Evolutionary conservation across 2,797 vertebrate genomes (phyloP), one percentile per base, ranked within the genome.

Genomic region (Bradypus variegatus): DNA sequence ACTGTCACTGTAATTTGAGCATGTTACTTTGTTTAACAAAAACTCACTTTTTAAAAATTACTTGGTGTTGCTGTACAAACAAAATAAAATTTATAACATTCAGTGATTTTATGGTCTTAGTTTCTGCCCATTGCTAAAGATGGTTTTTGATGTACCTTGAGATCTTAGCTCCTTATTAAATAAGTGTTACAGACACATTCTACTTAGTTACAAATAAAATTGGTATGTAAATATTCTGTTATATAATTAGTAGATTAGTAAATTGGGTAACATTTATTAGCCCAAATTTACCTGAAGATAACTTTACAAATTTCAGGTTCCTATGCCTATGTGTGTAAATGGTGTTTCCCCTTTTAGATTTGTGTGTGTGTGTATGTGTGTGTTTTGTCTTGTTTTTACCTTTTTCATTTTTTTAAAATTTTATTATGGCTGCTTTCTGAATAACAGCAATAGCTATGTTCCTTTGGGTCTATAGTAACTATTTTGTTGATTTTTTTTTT

Each of bases 101-200:
- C 45, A 38, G 25, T 92, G 73, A 91, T 48, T 89, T 45, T 91
- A 25, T 91, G 53, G 78, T 88, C 73, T 93, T 95, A 77, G 38
- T 94, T 94, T 94, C 69, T 95, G 53, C 58, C 73, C 27, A 18
- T 91, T 94, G 81, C 55, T 89, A 75, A 88, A 79, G 60, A 84
- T 93, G 69, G 9, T 60, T 45, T 94, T 64, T 45, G 41, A 55
- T 38, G 85, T 86, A 82, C 19, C n/a, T 91, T 82, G n/a, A 60
- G 73, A 78, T 93, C 55, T 86, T 94, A 75, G 72, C 72, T 15
- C 48, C 10, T 85, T 86, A 70, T 65, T 90, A 64, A 92, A 25
- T 91, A 93, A 62, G 53, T 87, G 70, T 95, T 94, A 69, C 0
- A 88, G 33, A 67, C 33, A 91, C 18, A 31, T 91, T 86, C 78